Base-by-base conservation (phyloP, 2,797 vertebrate species). In the Stomatorhinus walkeri region DNA sequence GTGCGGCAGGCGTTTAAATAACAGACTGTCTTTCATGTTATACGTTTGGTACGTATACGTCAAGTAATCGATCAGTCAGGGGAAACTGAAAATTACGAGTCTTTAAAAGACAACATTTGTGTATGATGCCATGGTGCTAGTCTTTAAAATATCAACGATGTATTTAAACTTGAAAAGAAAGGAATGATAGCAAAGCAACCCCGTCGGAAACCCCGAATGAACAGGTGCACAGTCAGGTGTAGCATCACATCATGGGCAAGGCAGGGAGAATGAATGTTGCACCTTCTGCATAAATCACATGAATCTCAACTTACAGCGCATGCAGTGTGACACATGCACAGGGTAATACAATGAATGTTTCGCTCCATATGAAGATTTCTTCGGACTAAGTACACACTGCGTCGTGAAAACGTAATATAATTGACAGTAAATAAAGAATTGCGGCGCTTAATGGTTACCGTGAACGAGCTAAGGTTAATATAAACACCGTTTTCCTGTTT, bases 171-270 rank as follows among this genome's bases (percentile, higher is more conserved):
- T 46, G 76, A 46, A 43, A 46, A 2, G 19, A 43, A 49, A 12
- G 9, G 10, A 79, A 79, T 32, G 28, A 1, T 0, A 43, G 72
- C 36, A n/a, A 43, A 22, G 40, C 6, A 81, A 46, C 6, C 28
- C 40, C 40, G 5, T 81, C 16, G 46, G 40, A 32, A 32, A 32
- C 28, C 28, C 28, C 28, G 28, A 46, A 10, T 46, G 40, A 81
- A 81, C 76, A 81, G 76, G 76, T 81, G 76, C 19, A 46, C 76
- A 46, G 76, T 81, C 76, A 81, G 40, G 40, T 81, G 76, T 46
- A 46, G 36, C 28, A 43, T 81, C 76, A 8, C 43, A 81, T 22
- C 40, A 46, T 46, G 76, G 76, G 40, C 36, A 79, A 43, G 8
- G 14, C 76, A 43, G 7, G 40, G 40, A 46, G 16, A 4, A 46